Percentiles rank a stretch among this genome's conserved stretches.
These are phyloP conservation scores for Agapornis canus DNA, from an alignment of 2,797 vertebrate genomes.

Conservation along the genomic window DNA sequence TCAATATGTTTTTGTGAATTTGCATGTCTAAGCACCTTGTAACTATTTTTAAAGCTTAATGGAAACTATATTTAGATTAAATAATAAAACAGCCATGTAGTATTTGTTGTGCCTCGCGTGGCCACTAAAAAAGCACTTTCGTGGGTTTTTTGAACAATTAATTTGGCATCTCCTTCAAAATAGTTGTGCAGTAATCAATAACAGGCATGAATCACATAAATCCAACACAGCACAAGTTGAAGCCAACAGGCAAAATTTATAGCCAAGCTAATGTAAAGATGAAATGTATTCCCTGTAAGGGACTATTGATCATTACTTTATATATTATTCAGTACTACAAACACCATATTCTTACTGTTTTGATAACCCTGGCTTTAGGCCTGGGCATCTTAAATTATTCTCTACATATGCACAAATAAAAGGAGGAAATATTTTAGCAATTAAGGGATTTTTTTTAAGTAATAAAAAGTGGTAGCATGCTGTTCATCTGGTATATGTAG, in stretches of 20 bases:
- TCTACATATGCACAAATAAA: neutral
- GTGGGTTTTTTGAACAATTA: constrained; percentile 74
- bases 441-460: neutral
- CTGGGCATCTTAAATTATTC: constrained; percentile 16
- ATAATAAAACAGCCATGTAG: constrained; percentile 44
- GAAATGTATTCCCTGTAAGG: constrained; percentile 46
- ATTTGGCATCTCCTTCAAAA: constrained; percentile 73
- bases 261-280: constrained; percentile 34
- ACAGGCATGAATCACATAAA: constrained; percentile 57
- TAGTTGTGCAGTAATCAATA: constrained; percentile 52
- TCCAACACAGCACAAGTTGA: constrained; percentile 41
- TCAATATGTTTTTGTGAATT: neutral
- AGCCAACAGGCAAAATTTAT: constrained; percentile 45
- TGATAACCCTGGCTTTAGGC: neutral
- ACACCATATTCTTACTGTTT: constrained; percentile 9
- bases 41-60: constrained; percentile 37
- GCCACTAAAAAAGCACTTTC: constrained; percentile 75
- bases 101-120: constrained; percentile 45
- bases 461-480: neutral
- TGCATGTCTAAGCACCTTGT: neutral
- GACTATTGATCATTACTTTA: constrained; percentile 48
- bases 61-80: constrained; percentile 34
- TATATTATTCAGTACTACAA: constrained; percentile 60
- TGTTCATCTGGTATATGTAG: neutral
- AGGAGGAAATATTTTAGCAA: constrained; percentile 1